Conservation (phyloP, 2,797 vertebrate genomes). For the Argentina silus region DNA sequence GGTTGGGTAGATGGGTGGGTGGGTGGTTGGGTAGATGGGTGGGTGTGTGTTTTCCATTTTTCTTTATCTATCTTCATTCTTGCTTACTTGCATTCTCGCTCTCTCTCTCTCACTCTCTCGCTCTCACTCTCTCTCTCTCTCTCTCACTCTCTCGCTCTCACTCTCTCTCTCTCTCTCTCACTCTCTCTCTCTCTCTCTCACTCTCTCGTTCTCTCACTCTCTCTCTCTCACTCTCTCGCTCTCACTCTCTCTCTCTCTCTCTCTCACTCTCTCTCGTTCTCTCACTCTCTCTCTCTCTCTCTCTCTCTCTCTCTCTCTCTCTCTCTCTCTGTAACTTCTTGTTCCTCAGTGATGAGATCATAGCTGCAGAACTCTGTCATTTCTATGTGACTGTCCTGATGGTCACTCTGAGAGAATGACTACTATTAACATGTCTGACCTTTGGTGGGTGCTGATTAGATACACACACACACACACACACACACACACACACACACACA, state of each 20-base stretch:
- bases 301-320: slow-evolving; percentile 34
- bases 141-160: too few species aligned
- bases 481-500: slow-evolving; percentile 1
- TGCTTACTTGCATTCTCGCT: too few species aligned
- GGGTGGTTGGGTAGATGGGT: too few species aligned
- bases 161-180: slow-evolving; percentile 20
- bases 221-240: slow-evolving; percentile 8
- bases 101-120: too few species aligned
- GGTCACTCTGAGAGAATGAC: slow-evolving; percentile 39
- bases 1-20: too few species aligned
- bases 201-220: slow-evolving; percentile 32
- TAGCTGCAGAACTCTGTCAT: too few species aligned
- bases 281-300: slow-evolving; percentile 24
- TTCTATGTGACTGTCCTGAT: too few species aligned
- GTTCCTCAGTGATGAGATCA: slow-evolving; percentile 25
- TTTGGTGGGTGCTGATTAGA: slow-evolving; percentile 33
- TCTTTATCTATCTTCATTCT: slow-evolving; percentile 1
- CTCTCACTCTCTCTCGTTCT: slow-evolving; percentile 23
- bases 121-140: slow-evolving; percentile 35
- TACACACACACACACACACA: not conserved
- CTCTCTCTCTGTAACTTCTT: slow-evolving; percentile 40
- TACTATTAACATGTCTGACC: slow-evolving; percentile 50
- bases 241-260: slow-evolving; percentile 26
- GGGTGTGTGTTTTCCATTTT: too few species aligned
- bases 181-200: slow-evolving; percentile 24